Conservation (phyloP, 2,888 invertebrate species). For the Xanthorhoe spadicearia region DNA sequence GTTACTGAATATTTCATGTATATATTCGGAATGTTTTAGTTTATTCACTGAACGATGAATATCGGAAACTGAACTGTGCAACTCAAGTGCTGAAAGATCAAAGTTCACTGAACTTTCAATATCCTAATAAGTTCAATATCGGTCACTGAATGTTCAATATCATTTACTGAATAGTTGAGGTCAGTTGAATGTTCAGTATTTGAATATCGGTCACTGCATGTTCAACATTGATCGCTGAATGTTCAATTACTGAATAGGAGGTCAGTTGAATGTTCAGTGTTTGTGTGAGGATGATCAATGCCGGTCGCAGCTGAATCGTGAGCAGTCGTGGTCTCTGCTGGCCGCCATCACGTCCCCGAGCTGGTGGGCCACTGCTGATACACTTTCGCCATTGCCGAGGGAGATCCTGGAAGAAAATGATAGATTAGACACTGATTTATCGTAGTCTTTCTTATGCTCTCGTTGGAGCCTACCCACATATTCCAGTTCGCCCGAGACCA, state of each 20-base stretch:
- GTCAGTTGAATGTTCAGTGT: not conserved
- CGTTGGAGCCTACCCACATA: no score
- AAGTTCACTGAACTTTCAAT: not conserved
- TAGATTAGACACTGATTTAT: not conserved
- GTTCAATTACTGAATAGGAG: no score
- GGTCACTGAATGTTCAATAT: conserved; percentile 1
- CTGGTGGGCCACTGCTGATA: conserved; percentile 86
- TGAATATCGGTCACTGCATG: conserved; percentile 1
- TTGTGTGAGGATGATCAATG: conserved; percentile 50
- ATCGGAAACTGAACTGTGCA: no score
- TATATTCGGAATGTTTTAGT: no score
- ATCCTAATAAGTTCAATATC: no score
- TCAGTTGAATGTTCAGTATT: conserved; percentile 6
- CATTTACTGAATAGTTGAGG: no score
- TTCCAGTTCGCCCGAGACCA: no score
- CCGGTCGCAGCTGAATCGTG: conserved; percentile 84
- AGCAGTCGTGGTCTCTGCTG: conserved; percentile 88
- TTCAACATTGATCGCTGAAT: conserved; percentile 3
- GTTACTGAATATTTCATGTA: no score
- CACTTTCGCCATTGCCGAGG: conserved; percentile 83
- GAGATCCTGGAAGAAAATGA: conserved; percentile 84
- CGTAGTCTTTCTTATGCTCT: no score
- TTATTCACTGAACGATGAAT: conserved; percentile 1
- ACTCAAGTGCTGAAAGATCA: not conserved
- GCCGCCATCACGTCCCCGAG: conserved; percentile 90